Percentiles rank a stretch among this genome's conserved stretches.
Conservation (phyloP, 2,797 vertebrate genomes). For the Tenualosa thibaudeaui region DNA sequence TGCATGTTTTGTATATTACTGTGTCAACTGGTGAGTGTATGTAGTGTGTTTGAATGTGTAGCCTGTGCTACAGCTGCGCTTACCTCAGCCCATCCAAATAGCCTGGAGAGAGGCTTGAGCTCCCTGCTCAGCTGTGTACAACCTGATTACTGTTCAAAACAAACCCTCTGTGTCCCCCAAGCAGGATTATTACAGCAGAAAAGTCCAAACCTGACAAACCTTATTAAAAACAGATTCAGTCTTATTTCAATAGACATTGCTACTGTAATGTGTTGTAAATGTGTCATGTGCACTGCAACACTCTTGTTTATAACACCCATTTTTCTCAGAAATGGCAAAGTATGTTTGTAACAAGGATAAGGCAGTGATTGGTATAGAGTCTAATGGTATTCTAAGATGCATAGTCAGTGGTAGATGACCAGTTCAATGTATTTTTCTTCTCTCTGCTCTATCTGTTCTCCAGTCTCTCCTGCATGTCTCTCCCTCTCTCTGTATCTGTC, state of each 20-base stretch:
- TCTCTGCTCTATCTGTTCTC: neutral
- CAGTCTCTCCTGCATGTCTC: neutral
- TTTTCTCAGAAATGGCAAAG: neutral
- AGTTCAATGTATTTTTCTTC: neutral
- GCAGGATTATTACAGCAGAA: neutral
- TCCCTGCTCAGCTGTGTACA: slow-evolving; percentile 15
- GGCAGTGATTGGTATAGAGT: neutral
- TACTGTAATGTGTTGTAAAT: neutral
- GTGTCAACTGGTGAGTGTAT: too few relatives aligned
- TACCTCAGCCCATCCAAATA: neutral
- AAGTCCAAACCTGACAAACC: neutral
- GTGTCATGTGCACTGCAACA: too few relatives aligned
- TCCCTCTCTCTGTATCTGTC: neutral
- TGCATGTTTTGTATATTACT: too few relatives aligned
- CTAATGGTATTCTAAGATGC: neutral
- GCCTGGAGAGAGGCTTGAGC: neutral
- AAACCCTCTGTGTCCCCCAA: neutral
- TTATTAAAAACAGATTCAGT: neutral
- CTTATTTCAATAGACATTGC: too few relatives aligned
- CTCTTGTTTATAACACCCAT: neutral
- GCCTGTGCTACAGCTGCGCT: slow-evolving; percentile 25
- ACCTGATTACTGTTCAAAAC: neutral
- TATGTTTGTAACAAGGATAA: neutral
- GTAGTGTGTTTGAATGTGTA: slow-evolving; percentile 9
- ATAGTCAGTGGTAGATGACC: neutral